These are phyloP conservation scores for Agriopis marginaria DNA, from an alignment of 2,888 invertebrate genomes.

Conservation along the genomic window DNA sequence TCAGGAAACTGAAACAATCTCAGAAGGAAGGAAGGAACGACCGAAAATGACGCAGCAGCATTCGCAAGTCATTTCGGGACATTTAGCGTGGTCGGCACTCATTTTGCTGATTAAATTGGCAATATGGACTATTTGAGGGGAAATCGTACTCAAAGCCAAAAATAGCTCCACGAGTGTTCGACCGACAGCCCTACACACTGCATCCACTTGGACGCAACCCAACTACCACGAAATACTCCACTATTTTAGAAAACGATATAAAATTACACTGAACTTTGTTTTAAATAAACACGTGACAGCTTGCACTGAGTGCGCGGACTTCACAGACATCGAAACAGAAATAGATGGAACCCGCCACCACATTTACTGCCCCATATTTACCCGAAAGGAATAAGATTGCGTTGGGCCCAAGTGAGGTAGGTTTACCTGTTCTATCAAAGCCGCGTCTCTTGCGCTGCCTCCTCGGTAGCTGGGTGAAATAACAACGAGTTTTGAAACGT, in stretches of 20 bases:
- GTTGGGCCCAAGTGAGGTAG: constrained; percentile 77
- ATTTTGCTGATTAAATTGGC: constrained; percentile 51
- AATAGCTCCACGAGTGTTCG: constrained; percentile 69
- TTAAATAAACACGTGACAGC: constrained; percentile 29
- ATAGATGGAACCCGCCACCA: constrained; percentile 55
- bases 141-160: constrained; percentile 42
- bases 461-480: constrained; percentile 87
- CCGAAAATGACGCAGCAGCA: constrained; percentile 32
- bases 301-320: constrained; percentile 35
- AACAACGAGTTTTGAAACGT: constrained; percentile 84
- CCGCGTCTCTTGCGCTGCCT: constrained; percentile 86
- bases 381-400: constrained; percentile 57
- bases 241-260: constrained; percentile 50
- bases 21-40: constrained; percentile 46
- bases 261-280: constrained; percentile 45
- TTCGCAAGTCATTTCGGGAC: constrained; percentile 27
- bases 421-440: constrained; percentile 87
- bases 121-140: constrained; percentile 26
- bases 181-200: constrained; percentile 71
- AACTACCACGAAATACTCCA: constrained; percentile 59
- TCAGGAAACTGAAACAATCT: constrained; percentile 55
- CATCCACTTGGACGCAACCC: constrained; percentile 82
- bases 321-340: constrained; percentile 45
- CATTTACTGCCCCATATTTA: constrained; percentile 49
- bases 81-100: constrained; percentile 49